Evolutionary conservation across 2,797 vertebrate genomes (phyloP), one percentile per base, ranked within the genome.

Genomic region (Phylloscopus collybita): DNA sequence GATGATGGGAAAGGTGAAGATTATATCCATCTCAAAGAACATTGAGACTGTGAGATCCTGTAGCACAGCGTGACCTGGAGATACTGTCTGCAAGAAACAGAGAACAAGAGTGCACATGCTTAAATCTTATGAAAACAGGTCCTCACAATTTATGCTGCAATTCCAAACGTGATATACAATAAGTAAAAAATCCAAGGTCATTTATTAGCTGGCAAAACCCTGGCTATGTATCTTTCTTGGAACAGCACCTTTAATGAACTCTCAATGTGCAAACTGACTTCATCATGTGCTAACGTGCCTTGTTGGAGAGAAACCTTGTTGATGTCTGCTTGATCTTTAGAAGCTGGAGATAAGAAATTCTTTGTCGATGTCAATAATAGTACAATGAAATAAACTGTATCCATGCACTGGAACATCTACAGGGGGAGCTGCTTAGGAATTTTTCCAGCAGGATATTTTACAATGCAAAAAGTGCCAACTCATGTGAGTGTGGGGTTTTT

Each of bases 321-420:
- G 79, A 96, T 88, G 73, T 88, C 82, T 92, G 66, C 70, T 59
- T 90, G 86, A 95, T 95, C 66, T 93, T 93, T 90, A 90, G 82
- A 79, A 90, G 40, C 32, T 26, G 56, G 53, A 95, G 96, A 96
- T 96, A 95, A 97, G 92, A 85, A 94, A 93, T 69, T 78, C 65
- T 92, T 79, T 73, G 57, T 93, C 92, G 75, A 26, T 75, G 61
- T 93, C 95, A 91, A n/a, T 80, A 83, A 84, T 17, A 23, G 59
- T 51, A 67, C 71, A 88, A 57, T 56, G 91, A 96, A 84, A 91
- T 85, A 83, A 91, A 83, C 54, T 13, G 6, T 54, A 64, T 53
- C 84, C 22, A 49, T 1, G 0, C 10, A 80, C 45, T 49, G 61
- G 0, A 47, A n/a, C 10, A 57, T 81, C 64, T 80, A 25, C 27